A percentile compares a stretch with the other conserved stretches of the same genome.
These are phyloP conservation scores for Micrastur ruficollis DNA, from an alignment of 2,797 vertebrate species.

Conservation along the genomic window DNA sequence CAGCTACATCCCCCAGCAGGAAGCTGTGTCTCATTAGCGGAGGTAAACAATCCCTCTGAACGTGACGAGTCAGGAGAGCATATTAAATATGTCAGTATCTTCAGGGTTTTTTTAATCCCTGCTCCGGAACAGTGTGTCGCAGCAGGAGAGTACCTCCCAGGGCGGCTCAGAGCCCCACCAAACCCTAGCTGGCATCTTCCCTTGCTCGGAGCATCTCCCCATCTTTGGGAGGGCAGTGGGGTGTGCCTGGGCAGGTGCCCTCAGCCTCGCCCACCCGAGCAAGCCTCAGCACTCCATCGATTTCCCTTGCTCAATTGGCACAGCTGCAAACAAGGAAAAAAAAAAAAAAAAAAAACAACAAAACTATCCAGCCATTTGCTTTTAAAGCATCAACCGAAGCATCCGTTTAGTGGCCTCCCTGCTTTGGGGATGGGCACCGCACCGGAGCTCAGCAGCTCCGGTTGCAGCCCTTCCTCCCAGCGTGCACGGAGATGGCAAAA, in stretches of 20 bases:
- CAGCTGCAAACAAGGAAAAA: not conserved
- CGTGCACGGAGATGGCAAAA: not conserved
- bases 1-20: slow-evolving; percentile 38
- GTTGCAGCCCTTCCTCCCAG: not conserved
- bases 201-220: not conserved
- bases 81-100: slow-evolving; percentile 19
- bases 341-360: not conserved
- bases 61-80: slow-evolving; percentile 33
- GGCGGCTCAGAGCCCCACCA: rapidly evolving
- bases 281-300: not conserved
- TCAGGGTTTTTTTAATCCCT: not conserved
- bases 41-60: slow-evolving; percentile 45
- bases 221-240: not conserved
- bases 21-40: slow-evolving; percentile 48
- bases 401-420: not conserved
- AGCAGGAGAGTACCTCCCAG: not conserved
- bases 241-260: not conserved
- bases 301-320: not conserved
- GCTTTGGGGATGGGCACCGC: not conserved
- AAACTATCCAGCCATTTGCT: not conserved
- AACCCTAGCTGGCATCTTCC: not conserved
- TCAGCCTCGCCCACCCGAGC: not conserved
- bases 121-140: not conserved
- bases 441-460: rapidly evolving
- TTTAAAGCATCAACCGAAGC: not conserved